Conservation (phyloP, 2,888 invertebrate species). For the Papilio elwesi region DNA sequence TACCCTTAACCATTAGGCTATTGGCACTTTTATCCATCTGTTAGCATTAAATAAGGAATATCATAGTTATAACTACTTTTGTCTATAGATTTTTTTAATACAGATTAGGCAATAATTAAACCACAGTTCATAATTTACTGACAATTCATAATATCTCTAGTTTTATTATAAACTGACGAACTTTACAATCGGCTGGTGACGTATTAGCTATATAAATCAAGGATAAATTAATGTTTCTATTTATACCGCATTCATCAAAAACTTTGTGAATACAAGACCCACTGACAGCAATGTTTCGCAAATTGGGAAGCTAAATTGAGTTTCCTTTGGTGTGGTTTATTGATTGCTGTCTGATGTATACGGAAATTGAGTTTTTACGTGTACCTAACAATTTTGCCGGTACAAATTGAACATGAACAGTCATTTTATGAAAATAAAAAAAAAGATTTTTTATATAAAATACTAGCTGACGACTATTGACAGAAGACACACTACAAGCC, state of each 20-base stretch:
- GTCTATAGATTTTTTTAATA: no score
- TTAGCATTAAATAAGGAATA: no score
- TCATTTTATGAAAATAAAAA: not conserved
- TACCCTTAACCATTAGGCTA: no score
- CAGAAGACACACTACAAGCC: no score
- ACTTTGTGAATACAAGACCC: constrained; percentile 12
- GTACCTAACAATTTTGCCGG: constrained; percentile 7
- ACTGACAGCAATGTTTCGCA: constrained; percentile 10
- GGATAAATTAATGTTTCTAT: not conserved
- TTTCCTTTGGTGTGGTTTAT: constrained; percentile 24
- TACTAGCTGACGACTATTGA: no score
- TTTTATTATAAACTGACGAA: no score
- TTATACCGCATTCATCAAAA: constrained; percentile 5
- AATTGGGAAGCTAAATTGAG: constrained; percentile 22
- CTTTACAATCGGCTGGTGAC: no score
- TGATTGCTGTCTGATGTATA: constrained; percentile 16
- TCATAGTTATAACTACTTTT: no score
- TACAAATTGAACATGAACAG: not conserved
- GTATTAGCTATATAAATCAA: not conserved
- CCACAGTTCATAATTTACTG: no score
- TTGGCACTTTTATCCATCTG: no score
- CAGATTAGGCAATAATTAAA: no score
- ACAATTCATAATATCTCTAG: no score
- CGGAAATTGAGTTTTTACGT: constrained; percentile 23
- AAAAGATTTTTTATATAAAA: not conserved